phyloP scores from a whole-genome alignment of 2,888 invertebrate species.

The Luffia ferchaultella region DNA sequence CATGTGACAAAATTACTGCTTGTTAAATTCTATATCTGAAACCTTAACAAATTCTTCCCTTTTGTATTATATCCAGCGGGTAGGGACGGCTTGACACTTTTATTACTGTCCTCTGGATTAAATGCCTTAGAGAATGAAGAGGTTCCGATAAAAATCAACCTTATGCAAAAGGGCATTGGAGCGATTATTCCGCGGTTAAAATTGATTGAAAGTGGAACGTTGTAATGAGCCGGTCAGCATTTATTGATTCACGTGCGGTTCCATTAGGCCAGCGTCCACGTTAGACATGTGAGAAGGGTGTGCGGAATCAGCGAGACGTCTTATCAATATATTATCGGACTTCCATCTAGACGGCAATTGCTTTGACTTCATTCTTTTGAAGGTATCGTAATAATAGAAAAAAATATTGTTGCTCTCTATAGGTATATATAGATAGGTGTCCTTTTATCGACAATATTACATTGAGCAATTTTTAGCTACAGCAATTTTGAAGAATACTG shows the following conservation, averaged over 20 bases:
- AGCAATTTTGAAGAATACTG: no score
- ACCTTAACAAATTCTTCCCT: constrained; percentile 42
- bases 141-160: background rate
- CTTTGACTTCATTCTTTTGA: constrained; percentile 2
- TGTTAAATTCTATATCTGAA: no score
- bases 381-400: no score
- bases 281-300: constrained; percentile 12
- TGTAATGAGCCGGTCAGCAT: constrained; percentile 60
- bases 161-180: constrained; percentile 16
- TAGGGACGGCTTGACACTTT: constrained; percentile 42
- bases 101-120: constrained; percentile 36
- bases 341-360: constrained; percentile 11
- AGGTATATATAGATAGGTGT: no score
- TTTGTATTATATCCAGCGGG: constrained; percentile 21
- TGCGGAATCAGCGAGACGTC: constrained; percentile 27
- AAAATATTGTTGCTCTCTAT: no score
- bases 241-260: constrained; percentile 47
- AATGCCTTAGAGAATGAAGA: constrained; percentile 24
- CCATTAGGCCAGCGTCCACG: constrained; percentile 7
- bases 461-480: no score
- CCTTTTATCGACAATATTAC: no score
- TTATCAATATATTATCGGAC: constrained; percentile 13
- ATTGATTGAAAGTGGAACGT: constrained; percentile 44
- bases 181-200: constrained; percentile 15
- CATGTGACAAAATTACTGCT: no score